phyloP scores from a whole-genome alignment of 2,113 vertebrate genomes.

The Dicentrarchus labrax region DNA sequence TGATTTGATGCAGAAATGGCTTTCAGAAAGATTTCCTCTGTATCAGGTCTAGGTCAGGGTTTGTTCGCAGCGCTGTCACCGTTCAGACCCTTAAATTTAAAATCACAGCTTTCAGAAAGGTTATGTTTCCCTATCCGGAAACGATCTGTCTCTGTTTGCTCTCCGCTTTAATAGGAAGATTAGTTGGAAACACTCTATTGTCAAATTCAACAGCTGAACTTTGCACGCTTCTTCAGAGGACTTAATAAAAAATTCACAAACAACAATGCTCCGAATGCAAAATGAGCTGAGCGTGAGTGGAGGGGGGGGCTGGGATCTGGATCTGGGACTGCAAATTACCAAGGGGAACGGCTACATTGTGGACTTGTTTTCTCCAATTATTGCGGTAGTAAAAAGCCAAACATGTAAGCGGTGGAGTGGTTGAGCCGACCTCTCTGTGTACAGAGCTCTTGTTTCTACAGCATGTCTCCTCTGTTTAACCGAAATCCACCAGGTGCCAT shows the following conservation, averaged over 20 bases:
- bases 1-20: slow-evolving; percentile 43
- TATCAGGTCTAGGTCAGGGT: slow-evolving; percentile 40
- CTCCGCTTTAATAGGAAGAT: slow-evolving; percentile 55
- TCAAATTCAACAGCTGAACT: slow-evolving; percentile 66
- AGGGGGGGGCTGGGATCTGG: background rate
- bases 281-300: slow-evolving; percentile 34
- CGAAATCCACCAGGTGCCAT: slow-evolving; percentile 44
- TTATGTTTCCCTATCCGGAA: slow-evolving; percentile 48
- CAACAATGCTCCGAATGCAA: slow-evolving; percentile 59
- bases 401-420: slow-evolving; percentile 41
- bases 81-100: slow-evolving; percentile 24
- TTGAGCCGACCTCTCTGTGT: slow-evolving; percentile 35
- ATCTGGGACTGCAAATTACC: slow-evolving; percentile 37
- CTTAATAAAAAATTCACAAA: slow-evolving; percentile 71
- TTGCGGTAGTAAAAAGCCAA: slow-evolving; percentile 48
- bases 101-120: slow-evolving; percentile 32
- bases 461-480: slow-evolving; percentile 45
- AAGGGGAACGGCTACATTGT: slow-evolving; percentile 45
- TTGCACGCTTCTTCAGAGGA: slow-evolving; percentile 56
- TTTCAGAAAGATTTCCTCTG: slow-evolving; percentile 24
- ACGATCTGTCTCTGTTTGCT: slow-evolving; percentile 35
- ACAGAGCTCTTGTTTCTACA: slow-evolving; percentile 5
- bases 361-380: slow-evolving; percentile 68
- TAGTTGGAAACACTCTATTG: slow-evolving; percentile 60
- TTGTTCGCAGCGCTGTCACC: background rate